Conservation (phyloP, 1,140 invertebrate species). For the Chironomus tepperi region DNA sequence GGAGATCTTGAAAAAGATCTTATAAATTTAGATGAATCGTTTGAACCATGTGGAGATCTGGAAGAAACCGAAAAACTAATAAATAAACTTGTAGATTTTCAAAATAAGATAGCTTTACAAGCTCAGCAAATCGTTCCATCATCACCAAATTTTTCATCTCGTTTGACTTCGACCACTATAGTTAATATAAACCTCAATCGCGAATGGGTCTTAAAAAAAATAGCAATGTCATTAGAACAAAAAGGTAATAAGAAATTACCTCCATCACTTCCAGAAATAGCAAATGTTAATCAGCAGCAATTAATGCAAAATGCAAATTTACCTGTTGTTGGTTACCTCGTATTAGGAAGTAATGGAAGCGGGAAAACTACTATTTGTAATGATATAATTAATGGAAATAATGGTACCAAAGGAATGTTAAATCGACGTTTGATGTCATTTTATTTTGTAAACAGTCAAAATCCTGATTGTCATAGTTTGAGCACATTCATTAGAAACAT, state of each 20-base stretch:
- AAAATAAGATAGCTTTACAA: constrained; percentile 38
- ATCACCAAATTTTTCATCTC: constrained; percentile 24
- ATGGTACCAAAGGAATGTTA: constrained; percentile 43
- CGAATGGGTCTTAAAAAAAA: constrained; percentile 92
- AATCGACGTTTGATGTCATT: constrained; percentile 69
- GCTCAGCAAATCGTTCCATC: constrained; percentile 32
- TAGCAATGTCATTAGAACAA: constrained; percentile 83
- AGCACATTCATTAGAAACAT: constrained; percentile 78
- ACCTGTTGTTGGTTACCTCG: constrained; percentile 38
- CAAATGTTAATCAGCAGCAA: constrained; percentile 1
- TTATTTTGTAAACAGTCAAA: constrained; percentile 59
- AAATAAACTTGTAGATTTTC: constrained; percentile 31
- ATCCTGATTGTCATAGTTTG: constrained; percentile 50
- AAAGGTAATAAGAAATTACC: constrained; percentile 45
- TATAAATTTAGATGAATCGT: constrained; percentile 27
- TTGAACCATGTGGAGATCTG: constrained; percentile 31
- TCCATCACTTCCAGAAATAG: constrained; percentile 15
- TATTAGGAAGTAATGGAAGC: constrained; percentile 53
- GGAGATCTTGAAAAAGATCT: constrained; percentile 27
- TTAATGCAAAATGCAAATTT: constrained; percentile 29
- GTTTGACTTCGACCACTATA: constrained; percentile 25
- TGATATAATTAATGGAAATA: constrained; percentile 39
- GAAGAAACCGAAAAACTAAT: constrained; percentile 26
- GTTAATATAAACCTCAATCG: constrained; percentile 43
- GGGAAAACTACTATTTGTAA: constrained; percentile 75